Percentiles rank a stretch among this genome's conserved stretches.
phyloP scores from a whole-genome alignment of 2,888 invertebrate species.

The Nipponacmea schrenckii region DNA sequence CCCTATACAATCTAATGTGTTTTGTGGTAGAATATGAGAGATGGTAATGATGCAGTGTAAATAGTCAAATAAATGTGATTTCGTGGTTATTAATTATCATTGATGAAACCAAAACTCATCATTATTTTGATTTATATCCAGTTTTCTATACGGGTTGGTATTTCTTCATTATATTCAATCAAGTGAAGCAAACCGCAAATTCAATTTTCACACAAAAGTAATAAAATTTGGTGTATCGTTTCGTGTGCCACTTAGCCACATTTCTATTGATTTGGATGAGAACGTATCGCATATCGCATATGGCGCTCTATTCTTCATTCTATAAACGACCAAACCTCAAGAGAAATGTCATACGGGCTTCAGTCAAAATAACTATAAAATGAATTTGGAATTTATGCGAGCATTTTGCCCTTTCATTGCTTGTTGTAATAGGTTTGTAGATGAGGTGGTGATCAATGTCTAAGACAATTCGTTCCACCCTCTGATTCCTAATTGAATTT shows the following conservation, averaged over 20 bases:
- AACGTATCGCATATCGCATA: not conserved
- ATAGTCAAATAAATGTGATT: no score
- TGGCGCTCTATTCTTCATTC: not conserved
- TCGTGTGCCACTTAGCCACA: conserved; percentile 6
- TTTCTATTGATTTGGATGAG: conserved; percentile 7
- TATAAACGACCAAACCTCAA: not conserved
- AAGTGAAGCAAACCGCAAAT: conserved; percentile 7
- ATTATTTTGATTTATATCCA: not conserved
- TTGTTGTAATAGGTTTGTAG: conserved; percentile 8
- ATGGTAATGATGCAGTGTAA: no score
- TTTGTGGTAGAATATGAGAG: no score
- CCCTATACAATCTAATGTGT: no score
- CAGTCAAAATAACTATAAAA: conserved; percentile 3
- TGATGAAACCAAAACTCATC: no score
- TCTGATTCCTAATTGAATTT: not conserved
- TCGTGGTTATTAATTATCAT: no score
- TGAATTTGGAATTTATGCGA: conserved; percentile 3
- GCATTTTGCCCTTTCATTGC: conserved; percentile 8
- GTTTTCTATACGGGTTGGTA: not conserved
- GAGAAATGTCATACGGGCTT: conserved; percentile 8
- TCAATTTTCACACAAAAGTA: conserved; percentile 8
- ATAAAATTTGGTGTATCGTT: conserved; percentile 6
- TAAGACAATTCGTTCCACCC: conserved; percentile 6
- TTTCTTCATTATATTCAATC: not conserved
- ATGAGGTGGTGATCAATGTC: conserved; percentile 5